Conservation (phyloP, 2,113 vertebrate genomes). For the Philantomba maxwellii region DNA sequence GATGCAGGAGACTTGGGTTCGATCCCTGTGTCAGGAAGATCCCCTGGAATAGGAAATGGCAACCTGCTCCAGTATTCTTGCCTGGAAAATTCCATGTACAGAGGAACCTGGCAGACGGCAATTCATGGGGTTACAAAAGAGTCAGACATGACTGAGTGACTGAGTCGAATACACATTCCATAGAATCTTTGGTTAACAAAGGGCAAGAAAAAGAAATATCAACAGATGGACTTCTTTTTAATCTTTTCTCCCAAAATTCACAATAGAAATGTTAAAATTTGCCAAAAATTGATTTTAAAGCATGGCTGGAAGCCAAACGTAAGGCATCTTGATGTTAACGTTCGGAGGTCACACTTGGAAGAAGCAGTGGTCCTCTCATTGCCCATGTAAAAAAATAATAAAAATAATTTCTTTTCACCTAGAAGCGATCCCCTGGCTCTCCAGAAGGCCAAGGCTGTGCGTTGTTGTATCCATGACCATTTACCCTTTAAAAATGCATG, state of each 20-base stretch:
- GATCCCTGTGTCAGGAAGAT: background rate
- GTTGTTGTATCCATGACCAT: too few species aligned
- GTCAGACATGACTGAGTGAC: background rate
- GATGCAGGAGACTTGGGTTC: background rate
- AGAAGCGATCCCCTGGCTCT: background rate
- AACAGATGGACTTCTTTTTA: background rate
- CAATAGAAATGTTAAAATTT: background rate
- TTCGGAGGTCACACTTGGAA: background rate
- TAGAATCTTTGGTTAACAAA: background rate
- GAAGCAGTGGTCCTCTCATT: background rate
- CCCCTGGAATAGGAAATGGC: background rate
- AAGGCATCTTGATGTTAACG: background rate
- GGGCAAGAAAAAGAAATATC: background rate
- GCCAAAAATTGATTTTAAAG: background rate
- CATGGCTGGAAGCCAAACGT: background rate
- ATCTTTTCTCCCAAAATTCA: background rate
- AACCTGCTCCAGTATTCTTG: background rate
- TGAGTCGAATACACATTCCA: background rate
- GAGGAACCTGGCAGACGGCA: background rate
- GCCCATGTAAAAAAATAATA: background rate
- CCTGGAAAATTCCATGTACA: background rate
- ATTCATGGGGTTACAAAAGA: background rate
- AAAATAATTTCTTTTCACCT: background rate
- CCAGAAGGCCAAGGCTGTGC: background rate
- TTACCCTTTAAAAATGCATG: rapidly evolving